Evolutionary conservation across 2,888 invertebrate species (phyloP), one percentile per base, ranked within the genome.

Genomic region (Euproctis similis): DNA sequence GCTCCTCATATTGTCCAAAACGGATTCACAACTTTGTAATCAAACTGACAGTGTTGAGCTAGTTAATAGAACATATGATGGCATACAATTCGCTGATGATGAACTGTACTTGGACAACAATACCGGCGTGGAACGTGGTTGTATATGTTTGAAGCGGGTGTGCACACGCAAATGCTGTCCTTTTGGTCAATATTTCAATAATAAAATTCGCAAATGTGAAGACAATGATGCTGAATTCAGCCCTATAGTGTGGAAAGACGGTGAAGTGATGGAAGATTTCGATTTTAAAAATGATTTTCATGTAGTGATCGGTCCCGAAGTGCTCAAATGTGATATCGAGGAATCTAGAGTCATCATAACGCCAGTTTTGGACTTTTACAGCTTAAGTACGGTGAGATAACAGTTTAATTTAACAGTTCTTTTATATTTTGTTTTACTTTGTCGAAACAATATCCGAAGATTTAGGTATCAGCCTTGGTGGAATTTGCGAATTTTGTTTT

Each of bases 91-190:
- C 13, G 18, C 39, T 0, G 42, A 32, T 5, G 39, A 49, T 4
- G 68, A 80, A 36, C 68, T 63, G 30, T 60, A 49, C 24, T 28
- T 47, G 1, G 61, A 69, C 17, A 38, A 43, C 2, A 34, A 34
- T 0, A 56, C 46, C 1, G 42, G 54, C 1, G 24, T 24, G 3
- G 35, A 59, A 21, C 51, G 62, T 36, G 71, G 65, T 0, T 78
- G 73, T 43, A 28, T 64, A 2, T 72, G 71, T 25, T 41, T 37
- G 2, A 65, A 67, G 14, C 44, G 54, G 13, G 40, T 19, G 1
- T 78, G 75, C 31, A 24, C 68, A 0, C 35, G 53, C 1, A 80
- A 80, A 33, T 80, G 80, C 16, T 80, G 80, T 26, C 69, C 68
- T 0, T 36, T 49, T 1, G 75, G 77, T 0, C 40, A 36, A 5